Evolutionary conservation across 1,140 invertebrate species (phyloP).

Genomic region (Psix sp.): DNA sequence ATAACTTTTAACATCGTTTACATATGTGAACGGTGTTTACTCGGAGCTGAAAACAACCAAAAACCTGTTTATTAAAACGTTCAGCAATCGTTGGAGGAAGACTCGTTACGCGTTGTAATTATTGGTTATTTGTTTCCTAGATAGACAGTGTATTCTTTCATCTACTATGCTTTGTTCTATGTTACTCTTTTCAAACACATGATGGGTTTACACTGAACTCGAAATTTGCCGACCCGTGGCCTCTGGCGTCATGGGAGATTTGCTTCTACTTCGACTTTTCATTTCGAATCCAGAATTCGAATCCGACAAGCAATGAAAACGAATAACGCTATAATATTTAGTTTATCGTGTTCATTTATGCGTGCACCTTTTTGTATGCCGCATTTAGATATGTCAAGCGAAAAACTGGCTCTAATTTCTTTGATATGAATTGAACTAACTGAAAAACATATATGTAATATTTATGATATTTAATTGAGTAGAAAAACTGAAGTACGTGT

Average conservation of each 20-base stretch:
- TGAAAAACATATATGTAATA: no score
- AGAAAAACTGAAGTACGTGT: no score
- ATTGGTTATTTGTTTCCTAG: constrained; percentile 25
- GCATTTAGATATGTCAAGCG: constrained; percentile 32
- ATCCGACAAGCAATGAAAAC: constrained; percentile 30
- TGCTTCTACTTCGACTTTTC: constrained; percentile 28
- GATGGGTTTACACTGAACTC: constrained; percentile 33
- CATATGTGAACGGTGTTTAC: constrained; percentile 26
- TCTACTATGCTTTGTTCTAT: not conserved
- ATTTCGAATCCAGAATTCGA: constrained; percentile 30
- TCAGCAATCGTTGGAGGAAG: constrained; percentile 18
- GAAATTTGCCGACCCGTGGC: constrained; percentile 20
- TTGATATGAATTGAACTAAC: no score
- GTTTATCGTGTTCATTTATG: constrained; percentile 44
- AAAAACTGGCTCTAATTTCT: constrained; percentile 10
- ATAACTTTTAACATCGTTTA: constrained; percentile 49
- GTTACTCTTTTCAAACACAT: constrained; percentile 2
- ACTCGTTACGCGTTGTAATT: constrained; percentile 8
- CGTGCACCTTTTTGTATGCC: constrained; percentile 28
- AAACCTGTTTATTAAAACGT: constrained; percentile 41
- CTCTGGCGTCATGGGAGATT: constrained; percentile 24
- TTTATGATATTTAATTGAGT: no score
- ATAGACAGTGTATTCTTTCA: constrained; percentile 5
- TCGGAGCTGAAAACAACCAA: constrained; percentile 14
- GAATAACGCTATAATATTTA: constrained; percentile 44